These are phyloP conservation scores for Lysiphlebus fabarum DNA, from an alignment of 1,140 invertebrate genomes.

Conservation along the genomic window DNA sequence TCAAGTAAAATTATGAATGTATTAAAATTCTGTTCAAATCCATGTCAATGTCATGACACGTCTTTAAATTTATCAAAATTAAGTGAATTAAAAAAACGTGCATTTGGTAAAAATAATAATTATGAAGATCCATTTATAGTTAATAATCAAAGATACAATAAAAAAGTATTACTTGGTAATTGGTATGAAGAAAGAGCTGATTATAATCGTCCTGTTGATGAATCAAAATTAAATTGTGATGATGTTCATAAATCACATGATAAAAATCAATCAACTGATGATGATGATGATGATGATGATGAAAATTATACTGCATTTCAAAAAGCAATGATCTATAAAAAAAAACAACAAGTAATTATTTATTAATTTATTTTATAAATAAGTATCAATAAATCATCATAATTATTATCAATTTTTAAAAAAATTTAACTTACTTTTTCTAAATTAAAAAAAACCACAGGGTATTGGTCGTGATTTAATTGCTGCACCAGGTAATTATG, in stretches of 20 bases:
- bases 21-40: too few relatives aligned
- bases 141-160: conserved; percentile 23
- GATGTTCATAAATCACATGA: conserved; percentile 20
- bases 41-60: too few relatives aligned
- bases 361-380: not conserved
- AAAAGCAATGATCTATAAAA: not conserved
- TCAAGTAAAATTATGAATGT: too few relatives aligned
- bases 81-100: too few relatives aligned
- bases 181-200: conserved; percentile 29
- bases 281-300: not conserved
- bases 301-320: not conserved
- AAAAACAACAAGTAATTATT: conserved; percentile 10
- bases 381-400: too few relatives aligned
- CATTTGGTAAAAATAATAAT: conserved; percentile 3
- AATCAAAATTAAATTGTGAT: conserved; percentile 30
- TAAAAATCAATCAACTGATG: conserved; percentile 17
- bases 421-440: too few relatives aligned
- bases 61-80: too few relatives aligned
- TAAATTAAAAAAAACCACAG: conserved; percentile 19
- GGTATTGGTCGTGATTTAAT: conserved; percentile 22
- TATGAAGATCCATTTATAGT: conserved; percentile 11
- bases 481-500: conserved; percentile 24
- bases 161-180: conserved; percentile 32
- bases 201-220: conserved; percentile 3
- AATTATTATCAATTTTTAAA: too few relatives aligned